These are phyloP conservation scores for Caenorhabditis afra DNA, from an alignment of 2,888 invertebrate genomes.

Conservation along the genomic window DNA sequence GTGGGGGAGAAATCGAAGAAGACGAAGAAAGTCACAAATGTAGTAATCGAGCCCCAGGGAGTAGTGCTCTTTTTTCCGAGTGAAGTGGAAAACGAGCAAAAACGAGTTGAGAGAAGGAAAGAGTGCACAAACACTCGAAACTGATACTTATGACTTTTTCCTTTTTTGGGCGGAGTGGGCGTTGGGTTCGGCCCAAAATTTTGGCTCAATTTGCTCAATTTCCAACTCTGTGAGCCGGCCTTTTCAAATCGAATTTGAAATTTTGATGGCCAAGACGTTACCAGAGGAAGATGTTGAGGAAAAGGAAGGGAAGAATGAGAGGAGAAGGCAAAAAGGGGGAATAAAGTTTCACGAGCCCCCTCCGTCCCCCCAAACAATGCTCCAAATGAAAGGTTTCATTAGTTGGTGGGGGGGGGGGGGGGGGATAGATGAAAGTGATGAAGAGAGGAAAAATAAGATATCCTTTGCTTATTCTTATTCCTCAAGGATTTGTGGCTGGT, in stretches of 20 bases:
- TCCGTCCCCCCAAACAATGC: constrained; percentile 3
- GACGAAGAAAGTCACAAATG: constrained; percentile 38
- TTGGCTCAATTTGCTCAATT: too few relatives aligned
- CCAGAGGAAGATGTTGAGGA: too few relatives aligned
- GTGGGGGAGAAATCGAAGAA: not conserved
- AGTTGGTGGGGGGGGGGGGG: not conserved
- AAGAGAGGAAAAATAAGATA: not conserved
- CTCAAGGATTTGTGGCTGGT: too few relatives aligned
- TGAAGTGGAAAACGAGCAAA: not conserved
- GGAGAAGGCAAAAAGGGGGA: constrained; percentile 17
- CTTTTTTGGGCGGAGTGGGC: not conserved
- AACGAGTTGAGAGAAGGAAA: not conserved
- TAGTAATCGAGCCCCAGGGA: constrained; percentile 53
- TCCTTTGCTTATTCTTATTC: too few relatives aligned
- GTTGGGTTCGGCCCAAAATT: too few relatives aligned
- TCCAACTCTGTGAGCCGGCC: too few relatives aligned
- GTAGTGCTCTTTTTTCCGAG: constrained; percentile 11
- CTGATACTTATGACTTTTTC: constrained; percentile 16
- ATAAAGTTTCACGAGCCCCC: too few relatives aligned
- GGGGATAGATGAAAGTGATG: not conserved
- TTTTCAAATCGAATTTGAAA: constrained; percentile 29
- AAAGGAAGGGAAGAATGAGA: constrained; percentile 4
- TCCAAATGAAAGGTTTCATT: constrained; percentile 14
- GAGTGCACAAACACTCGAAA: constrained; percentile 11
- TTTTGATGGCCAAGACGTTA: not conserved